Base-by-base conservation (phyloP, 2,888 invertebrate species). In the Phalangium opilio region DNA sequence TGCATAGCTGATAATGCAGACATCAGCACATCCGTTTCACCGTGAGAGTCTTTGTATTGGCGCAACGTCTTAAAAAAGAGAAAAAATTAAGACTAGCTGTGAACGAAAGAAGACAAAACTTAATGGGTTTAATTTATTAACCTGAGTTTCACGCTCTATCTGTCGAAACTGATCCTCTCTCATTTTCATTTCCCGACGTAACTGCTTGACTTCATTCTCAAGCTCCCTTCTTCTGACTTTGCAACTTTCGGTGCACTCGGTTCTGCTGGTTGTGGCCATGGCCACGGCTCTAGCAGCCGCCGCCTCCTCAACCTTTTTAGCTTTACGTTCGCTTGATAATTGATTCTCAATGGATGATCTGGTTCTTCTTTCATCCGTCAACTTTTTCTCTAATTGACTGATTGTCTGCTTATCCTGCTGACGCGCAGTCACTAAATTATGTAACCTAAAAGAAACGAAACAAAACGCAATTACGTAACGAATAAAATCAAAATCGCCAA, bases 361-460 rank as follows among this genome's bases (percentile, higher is more conserved):
- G 59, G 79, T 75, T 57, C 87, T 79, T 43, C 85, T 71, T 69
- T 93, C 90, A 54, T 90, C 93, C 40, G 77, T 76, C 53, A 93
- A 72, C 54, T 83, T 78, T 58, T 84, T 76, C 70, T 91, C 93
- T 60, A 80, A 56, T 66, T 74, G 61, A 36, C 76, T 73, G 57
- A 89, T 71, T 57, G 78, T 76, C 61, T 83, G 79, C 67, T 81
- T 79, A 64, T 86, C 91, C 56, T 78, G 70, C 62, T 82, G 79
- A 44, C 83, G 77, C 55, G 77, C 75, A 54, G 76, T 75, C 49
- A 75, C 75, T 55, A 82, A 68, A 62, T 80, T 79, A 63, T 85
- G 81, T 62, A 89, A 66, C 64, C 81, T 78, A 62, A 11, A 62
- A 61, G n/a, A 27, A 7, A 27, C 5, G 8, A 27, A 27, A 27